A percentile compares a stretch with the other conserved stretches of the same genome.
Evolutionary conservation across 2,113 vertebrate genomes (phyloP).

Genomic region (Ochotona curzoniae): DNA sequence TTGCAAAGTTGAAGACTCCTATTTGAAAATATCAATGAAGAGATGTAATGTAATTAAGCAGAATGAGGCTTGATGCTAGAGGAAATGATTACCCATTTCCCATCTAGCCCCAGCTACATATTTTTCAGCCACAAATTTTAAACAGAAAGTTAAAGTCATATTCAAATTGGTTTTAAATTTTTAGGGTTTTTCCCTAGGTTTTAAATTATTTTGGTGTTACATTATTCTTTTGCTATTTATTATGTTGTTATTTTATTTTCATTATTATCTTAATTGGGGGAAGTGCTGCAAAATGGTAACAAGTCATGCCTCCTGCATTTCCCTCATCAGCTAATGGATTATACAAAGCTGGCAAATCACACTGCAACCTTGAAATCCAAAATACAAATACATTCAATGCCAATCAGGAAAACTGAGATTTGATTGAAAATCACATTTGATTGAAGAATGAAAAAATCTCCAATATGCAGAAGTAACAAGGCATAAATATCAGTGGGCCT

Average conservation of each 20-base stretch:
- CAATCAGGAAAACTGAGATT: conserved; percentile 47
- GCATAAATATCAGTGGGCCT: conserved; percentile 11
- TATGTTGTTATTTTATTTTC: too few species aligned
- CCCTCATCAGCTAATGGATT: not conserved
- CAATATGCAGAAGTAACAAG: not conserved
- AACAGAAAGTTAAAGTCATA: not conserved
- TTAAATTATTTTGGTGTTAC: not conserved
- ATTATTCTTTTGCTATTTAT: too few species aligned
- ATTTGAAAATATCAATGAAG: not conserved
- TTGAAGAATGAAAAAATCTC: conserved; percentile 18
- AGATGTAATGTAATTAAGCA: not conserved
- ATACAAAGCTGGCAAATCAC: not conserved
- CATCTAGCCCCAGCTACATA: not conserved
- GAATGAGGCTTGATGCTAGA: not conserved
- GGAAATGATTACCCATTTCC: not conserved
- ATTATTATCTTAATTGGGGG: too few species aligned
- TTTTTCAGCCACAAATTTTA: not conserved
- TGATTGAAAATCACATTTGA: conserved; percentile 15
- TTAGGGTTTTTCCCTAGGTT: not conserved
- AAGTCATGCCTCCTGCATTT: not conserved
- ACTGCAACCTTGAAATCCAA: not conserved
- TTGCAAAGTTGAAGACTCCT: too few species aligned
- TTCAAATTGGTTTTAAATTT: not conserved
- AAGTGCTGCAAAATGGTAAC: not conserved
- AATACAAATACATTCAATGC: conserved; percentile 15